Evolutionary conservation across 23 tunicate species (phyloP), one percentile per base, ranked within the genome.

Genomic region (Halocynthia aurantium): DNA sequence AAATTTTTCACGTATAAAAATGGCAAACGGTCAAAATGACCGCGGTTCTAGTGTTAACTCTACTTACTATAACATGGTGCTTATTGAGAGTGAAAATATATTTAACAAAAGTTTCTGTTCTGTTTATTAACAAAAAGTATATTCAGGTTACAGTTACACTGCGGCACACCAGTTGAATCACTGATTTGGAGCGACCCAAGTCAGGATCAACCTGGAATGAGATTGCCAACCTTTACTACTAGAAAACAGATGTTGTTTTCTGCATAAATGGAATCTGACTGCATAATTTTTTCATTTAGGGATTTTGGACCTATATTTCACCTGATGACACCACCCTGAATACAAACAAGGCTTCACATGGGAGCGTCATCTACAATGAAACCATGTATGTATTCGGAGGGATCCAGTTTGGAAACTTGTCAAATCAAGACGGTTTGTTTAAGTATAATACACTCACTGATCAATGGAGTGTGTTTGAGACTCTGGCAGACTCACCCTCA

Each of bases 341-440:
- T 20, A 62, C 13, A 52, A 64, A 12, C 58, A 81, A 87, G 55
- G 86, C 97, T 8, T 91, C 97, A 54, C 72, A 31, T 76, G 71
- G 68, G 5, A 58, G 69, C 57, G 78, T 81, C 6, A 7, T 69
- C 22, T 7, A 54, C 52, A 61, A 70, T 7, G 68, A 81, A 80
- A 70, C 52, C 8, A 50, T 85, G 67, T 91, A 87, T 86, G 53
- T 81, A 54, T 84, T 69, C 53, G 85, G 96, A 6, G 96, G 96
- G 7, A 53, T 84, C 10, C 65, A 76, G 50, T 81, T 77, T 62
- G 85, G 61, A 7, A 9, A 44, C 69, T 57, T 22, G 15, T 52
- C 62, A 8, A 21, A 63, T 49, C 10, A 67, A 7, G 52, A 49
- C 44, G 52, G 53, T 50, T 57, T 86, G 52, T 15, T 58, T 6